A percentile compares a stretch with the other conserved stretches of the same genome.
Conservation (phyloP, 2,888 invertebrate species). For the Caenorhabditis doughertyi region DNA sequence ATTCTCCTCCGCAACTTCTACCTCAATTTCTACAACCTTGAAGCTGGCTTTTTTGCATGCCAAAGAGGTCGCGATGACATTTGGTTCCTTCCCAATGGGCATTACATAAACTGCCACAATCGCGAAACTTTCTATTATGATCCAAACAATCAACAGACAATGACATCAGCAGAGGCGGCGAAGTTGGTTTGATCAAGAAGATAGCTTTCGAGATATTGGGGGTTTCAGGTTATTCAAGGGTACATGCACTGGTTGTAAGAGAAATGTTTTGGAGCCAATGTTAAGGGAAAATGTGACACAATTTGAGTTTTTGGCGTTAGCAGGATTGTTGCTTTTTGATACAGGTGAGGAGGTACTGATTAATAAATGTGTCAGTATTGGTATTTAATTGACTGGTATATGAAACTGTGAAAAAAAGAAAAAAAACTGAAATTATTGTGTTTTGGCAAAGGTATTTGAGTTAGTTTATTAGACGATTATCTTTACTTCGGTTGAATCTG, state of each 20-base stretch:
- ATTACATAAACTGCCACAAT: conserved; percentile 16
- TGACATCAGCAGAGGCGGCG: conserved; percentile 23
- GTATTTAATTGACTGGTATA: no score
- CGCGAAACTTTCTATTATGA: conserved; percentile 13
- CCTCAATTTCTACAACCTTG: conserved; percentile 21
- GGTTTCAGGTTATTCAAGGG: conserved; percentile 19
- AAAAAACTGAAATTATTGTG: background rate
- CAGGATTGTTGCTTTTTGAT: conserved; percentile 10
- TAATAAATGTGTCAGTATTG: no score
- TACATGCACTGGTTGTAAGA: conserved; percentile 17
- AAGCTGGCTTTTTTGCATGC: conserved; percentile 17
- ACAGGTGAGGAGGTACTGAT: background rate
- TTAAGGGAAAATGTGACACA: conserved; percentile 22
- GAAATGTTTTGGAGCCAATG: conserved; percentile 23
- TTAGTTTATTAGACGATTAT: no score
- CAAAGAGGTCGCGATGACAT: background rate
- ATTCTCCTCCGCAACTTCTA: conserved; percentile 29
- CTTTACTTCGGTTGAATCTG: no score
- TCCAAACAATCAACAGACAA: background rate
- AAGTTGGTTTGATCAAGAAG: conserved; percentile 9
- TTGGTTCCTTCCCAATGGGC: conserved; percentile 28
- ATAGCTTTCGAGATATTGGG: no score
- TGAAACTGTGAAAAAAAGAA: no score
- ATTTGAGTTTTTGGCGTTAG: conserved; percentile 26
- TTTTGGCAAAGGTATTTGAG: no score